Evolutionary conservation across 2,888 invertebrate genomes (phyloP), one percentile per base, ranked within the genome.

Genomic region (Acanthacorydalis orientalis): DNA sequence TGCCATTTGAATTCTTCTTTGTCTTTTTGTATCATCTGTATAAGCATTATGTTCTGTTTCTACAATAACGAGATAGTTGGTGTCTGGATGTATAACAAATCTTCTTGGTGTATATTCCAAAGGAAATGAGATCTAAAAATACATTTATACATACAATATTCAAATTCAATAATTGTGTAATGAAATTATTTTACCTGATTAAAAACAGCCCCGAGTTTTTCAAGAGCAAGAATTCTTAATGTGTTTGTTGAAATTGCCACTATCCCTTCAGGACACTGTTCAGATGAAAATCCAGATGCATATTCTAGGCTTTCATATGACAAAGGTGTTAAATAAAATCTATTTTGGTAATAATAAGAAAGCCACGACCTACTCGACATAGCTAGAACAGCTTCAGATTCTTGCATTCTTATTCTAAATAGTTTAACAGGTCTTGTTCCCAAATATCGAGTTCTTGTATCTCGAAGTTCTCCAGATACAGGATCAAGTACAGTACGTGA

Each of bases 31-130:
- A 55, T 92, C 89, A 56, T 96, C 95, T 0, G 97, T 97, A 63
- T 96, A 98, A 0, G 97, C 86, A 64, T 96, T 97, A 64, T 99
- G 96, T 65, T 99, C 98, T 10, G 96, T 93, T 68, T 98, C 97
- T 39, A 96, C 79, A 47, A 95, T 75, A 44, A 97, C 77, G 47
- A 98, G 75, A 59, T 92, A 85, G 32, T 85, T 87, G 14, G 87
- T 86, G 56, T 95, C 92, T 2, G 82, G 78, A 64, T 97, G 95
- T 49, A 97, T 84, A 14, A 88, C 83, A 63, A 98, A 95, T 58
- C 89, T 88, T 43, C 96, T 75, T 0, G 98, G 98, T 0, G 98
- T 99, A 60, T 90, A 95, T 55, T 95, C 92, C 46, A 99, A 69
- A 0, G 90, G 89, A 58, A 90, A 83, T 4, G 87, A 85, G 31